phyloP scores from a whole-genome alignment of 2,113 vertebrate genomes.

The Pollachius pollachius region DNA sequence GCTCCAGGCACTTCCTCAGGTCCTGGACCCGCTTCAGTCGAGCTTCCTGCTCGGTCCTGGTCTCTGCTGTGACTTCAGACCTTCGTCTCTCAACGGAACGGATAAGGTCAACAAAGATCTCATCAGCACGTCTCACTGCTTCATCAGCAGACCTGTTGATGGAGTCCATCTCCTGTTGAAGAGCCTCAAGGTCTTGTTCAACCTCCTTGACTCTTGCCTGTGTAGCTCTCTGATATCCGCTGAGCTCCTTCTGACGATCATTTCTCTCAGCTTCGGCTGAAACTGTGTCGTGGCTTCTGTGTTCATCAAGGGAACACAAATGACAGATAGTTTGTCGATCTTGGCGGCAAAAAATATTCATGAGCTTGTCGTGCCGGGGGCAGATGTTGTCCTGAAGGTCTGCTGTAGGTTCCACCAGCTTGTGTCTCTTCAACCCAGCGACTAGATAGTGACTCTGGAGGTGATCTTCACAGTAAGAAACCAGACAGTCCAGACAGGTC shows the following conservation, averaged over 20 bases:
- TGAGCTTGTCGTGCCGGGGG: too few relatives aligned
- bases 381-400: too few relatives aligned
- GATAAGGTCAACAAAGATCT: slow-evolving; percentile 7
- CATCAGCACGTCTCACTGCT: slow-evolving; percentile 3
- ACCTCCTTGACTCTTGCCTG: slow-evolving; percentile 7
- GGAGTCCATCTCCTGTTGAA: slow-evolving; percentile 14
- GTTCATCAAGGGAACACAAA: slow-evolving; percentile 11
- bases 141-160: slow-evolving; percentile 16
- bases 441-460: background rate
- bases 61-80: background rate
- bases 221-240: background rate
- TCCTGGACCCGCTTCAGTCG: background rate
- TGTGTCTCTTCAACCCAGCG: too few relatives aligned
- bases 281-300: slow-evolving; percentile 22
- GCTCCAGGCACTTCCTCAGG: background rate
- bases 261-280: slow-evolving; percentile 19
- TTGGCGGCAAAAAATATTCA: slow-evolving; percentile 26
- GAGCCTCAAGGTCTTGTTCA: slow-evolving; percentile 11
- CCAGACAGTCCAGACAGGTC: slow-evolving; percentile 10
- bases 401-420: too few relatives aligned
- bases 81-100: background rate
- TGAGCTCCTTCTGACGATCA: slow-evolving; percentile 20
- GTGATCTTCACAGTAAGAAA: slow-evolving; percentile 20
- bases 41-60: background rate
- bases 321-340: slow-evolving; percentile 27